phyloP scores from a whole-genome alignment of 2,888 invertebrate species.

The Zaprionus obscuricornis region DNA sequence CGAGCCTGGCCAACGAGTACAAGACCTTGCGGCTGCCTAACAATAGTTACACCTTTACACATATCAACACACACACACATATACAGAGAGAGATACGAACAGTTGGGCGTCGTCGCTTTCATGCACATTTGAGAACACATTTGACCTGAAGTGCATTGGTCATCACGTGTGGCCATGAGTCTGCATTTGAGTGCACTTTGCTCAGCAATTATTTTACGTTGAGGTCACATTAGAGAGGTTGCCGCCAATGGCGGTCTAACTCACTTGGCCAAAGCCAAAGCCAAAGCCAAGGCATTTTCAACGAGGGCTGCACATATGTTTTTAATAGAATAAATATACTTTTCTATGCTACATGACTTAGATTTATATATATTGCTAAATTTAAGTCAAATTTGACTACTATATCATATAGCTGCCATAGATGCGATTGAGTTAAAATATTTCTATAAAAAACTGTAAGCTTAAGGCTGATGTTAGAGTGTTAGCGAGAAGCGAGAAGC shows the following conservation, averaged over 20 bases:
- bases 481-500: too few species aligned
- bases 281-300: slow-evolving; percentile 39
- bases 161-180: slow-evolving; percentile 77
- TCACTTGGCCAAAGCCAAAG: slow-evolving; percentile 46
- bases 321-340: too few species aligned
- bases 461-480: too few species aligned
- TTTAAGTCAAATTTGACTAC: too few species aligned
- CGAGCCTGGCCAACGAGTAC: slow-evolving; percentile 51
- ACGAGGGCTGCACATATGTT: not conserved
- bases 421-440: too few species aligned
- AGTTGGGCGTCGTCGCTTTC: slow-evolving; percentile 17
- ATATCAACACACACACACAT: slow-evolving; percentile 12
- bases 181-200: slow-evolving; percentile 78
- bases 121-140: slow-evolving; percentile 57
- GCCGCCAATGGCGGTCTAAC: slow-evolving; percentile 40
- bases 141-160: slow-evolving; percentile 78
- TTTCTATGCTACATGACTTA: too few species aligned
- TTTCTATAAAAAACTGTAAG: too few species aligned
- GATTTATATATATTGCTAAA: too few species aligned
- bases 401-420: too few species aligned
- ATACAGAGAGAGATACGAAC: not conserved
- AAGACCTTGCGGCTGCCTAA: slow-evolving; percentile 53
- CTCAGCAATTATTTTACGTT: slow-evolving; percentile 81
- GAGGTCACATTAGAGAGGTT: slow-evolving; percentile 77
- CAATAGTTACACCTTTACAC: slow-evolving; percentile 48